These are phyloP conservation scores for Heptranchias perlo DNA, from an alignment of 2,113 vertebrate species.

Conservation along the genomic window DNA sequence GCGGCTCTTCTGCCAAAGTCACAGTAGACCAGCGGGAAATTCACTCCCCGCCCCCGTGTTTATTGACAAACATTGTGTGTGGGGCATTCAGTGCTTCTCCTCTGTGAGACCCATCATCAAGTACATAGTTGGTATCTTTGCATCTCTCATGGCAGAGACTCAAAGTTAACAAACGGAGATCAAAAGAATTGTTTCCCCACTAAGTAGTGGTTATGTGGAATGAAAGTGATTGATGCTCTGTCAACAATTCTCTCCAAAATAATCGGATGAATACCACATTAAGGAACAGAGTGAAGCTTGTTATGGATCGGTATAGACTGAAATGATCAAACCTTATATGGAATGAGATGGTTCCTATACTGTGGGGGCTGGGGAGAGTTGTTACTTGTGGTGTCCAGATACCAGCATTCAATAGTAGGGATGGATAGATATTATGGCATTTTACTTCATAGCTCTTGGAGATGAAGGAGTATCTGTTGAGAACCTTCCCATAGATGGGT, in stretches of 20 bases:
- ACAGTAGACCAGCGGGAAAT: neutral
- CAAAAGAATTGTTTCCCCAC: neutral
- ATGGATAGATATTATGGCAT: neutral
- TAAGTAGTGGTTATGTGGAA: neutral
- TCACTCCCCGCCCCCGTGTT: neutral
- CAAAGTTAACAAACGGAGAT: neutral
- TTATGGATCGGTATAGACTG: neutral
- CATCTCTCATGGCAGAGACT: neutral
- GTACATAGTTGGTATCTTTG: neutral
- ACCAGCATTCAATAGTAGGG: neutral
- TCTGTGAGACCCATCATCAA: neutral
- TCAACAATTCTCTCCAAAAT: neutral
- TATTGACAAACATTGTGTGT: neutral
- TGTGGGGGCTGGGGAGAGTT: neutral
- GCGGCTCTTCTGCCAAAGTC: neutral
- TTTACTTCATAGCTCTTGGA: neutral
- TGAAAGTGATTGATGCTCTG: neutral
- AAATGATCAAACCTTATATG: neutral
- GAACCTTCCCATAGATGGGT: neutral
- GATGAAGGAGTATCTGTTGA: neutral
- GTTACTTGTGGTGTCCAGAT: neutral
- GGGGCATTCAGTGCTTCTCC: neutral
- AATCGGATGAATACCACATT: neutral
- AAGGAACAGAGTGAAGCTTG: neutral
- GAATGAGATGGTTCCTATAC: neutral